These are phyloP conservation scores for Oreochromis grahami DNA, from an alignment of 2,797 vertebrate genomes.

Conservation along the genomic window DNA sequence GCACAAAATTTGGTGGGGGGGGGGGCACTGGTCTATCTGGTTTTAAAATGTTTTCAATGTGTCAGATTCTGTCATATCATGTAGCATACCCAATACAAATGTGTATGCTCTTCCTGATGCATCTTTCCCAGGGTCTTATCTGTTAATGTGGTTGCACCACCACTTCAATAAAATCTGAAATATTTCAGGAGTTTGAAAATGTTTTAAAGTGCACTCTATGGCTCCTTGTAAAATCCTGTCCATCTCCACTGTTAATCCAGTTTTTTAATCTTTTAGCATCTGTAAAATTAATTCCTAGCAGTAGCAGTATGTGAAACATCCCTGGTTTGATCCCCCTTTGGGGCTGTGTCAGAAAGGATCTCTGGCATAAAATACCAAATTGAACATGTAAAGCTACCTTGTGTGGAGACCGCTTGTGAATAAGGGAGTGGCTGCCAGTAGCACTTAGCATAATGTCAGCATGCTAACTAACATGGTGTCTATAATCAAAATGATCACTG, in stretches of 20 bases:
- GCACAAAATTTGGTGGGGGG: neutral
- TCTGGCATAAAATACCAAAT: neutral
- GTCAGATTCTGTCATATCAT: neutral
- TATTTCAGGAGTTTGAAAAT: neutral
- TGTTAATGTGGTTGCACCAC: neutral
- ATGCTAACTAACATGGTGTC: rapidly evolving
- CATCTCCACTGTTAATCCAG: neutral
- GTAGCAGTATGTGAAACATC: rapidly evolving
- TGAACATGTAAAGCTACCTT: neutral
- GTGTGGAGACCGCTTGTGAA: neutral
- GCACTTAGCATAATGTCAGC: neutral
- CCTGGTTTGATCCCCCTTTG: neutral
- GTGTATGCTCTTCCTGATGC: too few species aligned
- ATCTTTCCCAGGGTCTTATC: too few species aligned
- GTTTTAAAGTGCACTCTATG: neutral
- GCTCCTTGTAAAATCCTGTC: neutral
- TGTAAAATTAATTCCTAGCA: neutral
- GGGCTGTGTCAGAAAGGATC: neutral
- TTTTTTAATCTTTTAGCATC: too few species aligned
- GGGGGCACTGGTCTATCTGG: neutral
- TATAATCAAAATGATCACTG: neutral
- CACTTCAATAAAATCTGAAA: neutral
- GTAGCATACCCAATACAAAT: neutral
- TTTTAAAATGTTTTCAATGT: neutral
- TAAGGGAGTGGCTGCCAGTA: neutral